Evolutionary conservation across 2,113 vertebrate genomes (phyloP), one percentile per base, ranked within the genome.

Genomic region (Ceyx margarethae): DNA sequence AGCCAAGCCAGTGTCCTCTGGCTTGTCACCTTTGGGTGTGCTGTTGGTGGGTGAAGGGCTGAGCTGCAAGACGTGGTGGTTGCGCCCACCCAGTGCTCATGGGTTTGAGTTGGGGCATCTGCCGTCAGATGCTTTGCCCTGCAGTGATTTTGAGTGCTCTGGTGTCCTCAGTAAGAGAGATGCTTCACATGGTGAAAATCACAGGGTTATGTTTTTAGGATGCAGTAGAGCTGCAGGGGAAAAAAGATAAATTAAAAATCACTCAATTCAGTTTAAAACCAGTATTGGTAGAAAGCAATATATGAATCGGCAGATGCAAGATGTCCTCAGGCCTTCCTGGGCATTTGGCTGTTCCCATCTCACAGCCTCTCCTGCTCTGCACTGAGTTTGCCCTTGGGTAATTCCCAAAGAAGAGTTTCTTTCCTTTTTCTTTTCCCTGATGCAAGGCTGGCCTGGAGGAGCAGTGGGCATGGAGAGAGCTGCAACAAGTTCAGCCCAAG

Each of bases 51-150:
- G 12, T 60, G 22, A 25, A 62, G 56, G 45, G 66, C 56, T 61
- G 65, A 66, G 54, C 46, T 73, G 61, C 62, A 58, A 61, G 65
- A 11, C 11, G 9, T 2, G 14, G 31, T 18, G 0, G 5, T 56
- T 18, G n/a, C 5, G 12, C 14, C 43, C 8, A 3, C 43, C 15
- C 28, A 15, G 46, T 4, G 2, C 43, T 69, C 5, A 0, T 6
- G 51, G 21, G 35, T 74, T 77, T 84, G 82, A 45, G 54, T 16
- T 0, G 0, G 58, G 82, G 54, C 40, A 35, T 11, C 5, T 15
- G 42, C 10, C 2, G 5, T 18, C 10, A 1, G 61, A n/a, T 86
- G 33, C 28, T 81, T 79, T 69, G 37, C 58, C 45, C 22, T 22
- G 9, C 18, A 29, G 6, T 71, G 67, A 26, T 46, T 94, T 69